Base-by-base conservation (phyloP, 1,140 invertebrate genomes). In the Prorops nasuta region DNA sequence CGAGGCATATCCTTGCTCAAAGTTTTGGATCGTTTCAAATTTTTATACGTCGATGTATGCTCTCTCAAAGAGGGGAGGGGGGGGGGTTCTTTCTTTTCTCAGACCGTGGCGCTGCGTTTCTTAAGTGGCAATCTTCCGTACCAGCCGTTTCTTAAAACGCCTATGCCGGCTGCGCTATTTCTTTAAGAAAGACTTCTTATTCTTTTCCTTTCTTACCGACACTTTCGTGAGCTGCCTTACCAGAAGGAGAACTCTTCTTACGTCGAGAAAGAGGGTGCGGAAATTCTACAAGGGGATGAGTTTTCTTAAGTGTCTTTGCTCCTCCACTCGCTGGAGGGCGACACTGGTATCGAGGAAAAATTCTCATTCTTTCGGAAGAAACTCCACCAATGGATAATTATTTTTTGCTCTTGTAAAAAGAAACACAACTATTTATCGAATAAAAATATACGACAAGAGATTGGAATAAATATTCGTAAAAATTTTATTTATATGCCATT, bases 151-250 rank as follows among this genome's bases (percentile, higher is more conserved):
- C 67, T 73, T 73, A 69, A 66, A 69, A 57, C 50, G 61, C 57
- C 51, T 63, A 63, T 49, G 45, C 48, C 60, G 64, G 67, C 61
- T 66, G 68, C 67, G 71, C 66, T 63, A 66, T 66, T 67, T 73
- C 69, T 73, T 76, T 67, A 74, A 76, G 72, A 72, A 64, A 64
- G 51, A 51, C 49, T 64, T 47, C 51, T 49, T 54, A 60, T 74
- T 73, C 64, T 76, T 74, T 70, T 56, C 64, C 73, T 72, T 71
- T 74, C 66, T 76, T 76, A 76, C 72, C 73, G 73, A 76, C 73
- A 35, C 42, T n/a, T 51, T 60, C 53, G 55, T 46, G 24, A 58
- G 64, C 66, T 74, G 63, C 68, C 60, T 77, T 77, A 77, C 66
- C 74, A 67, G 57, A 61, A 59, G 71, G 69, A 52, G 44, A 39